Evolutionary conservation across 2,797 vertebrate genomes (phyloP), one percentile per base, ranked within the genome.

Genomic region (Platalea minor): DNA sequence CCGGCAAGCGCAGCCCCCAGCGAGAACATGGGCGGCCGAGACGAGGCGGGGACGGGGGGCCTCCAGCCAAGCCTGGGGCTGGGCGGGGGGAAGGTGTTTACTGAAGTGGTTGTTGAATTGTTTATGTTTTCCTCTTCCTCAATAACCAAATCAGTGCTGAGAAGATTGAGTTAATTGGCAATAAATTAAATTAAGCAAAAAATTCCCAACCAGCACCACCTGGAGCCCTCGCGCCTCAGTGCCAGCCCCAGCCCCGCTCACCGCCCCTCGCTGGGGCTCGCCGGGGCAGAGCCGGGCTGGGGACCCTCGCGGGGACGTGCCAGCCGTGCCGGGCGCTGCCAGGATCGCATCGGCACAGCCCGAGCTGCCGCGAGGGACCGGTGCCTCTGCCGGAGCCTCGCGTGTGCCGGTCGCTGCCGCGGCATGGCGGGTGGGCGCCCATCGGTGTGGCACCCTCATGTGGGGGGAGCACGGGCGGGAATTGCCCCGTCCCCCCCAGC

Each of bases 1-100:
- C 1, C 10, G 56, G 33, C 4, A 14, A 18, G 39, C 23, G 1
- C 10, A 26, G 39, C 35, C 51, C 41, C 61, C 5, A 0, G n/a
- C 1, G 9, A 50, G 41, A 12, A 17, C 18, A 4, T 6, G 15
- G 26, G 41, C 4, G 14, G 77, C 77, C 1, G 8, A 29, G 41
- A 16, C 4, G 17, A 5, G 61, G 33, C 9, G 17, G 28, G 18
- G 2, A 2, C 0, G 7, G 41, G n/a, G 81, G 31, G 26, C 15
- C 17, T 46, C 15, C 3, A 35, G 17, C 39, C 48, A n/a, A 31
- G 35, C 31, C 50, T 21, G 17, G 31, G 26, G 7, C 2, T 6
- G 54, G 54, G 54, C 3, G 4, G 10, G 24, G 43, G 35, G 13
- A 23, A 51, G 45, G 17, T 31, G 50, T 56, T 72, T 17, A 2